Evolutionary conservation across 2,113 vertebrate genomes (phyloP).

Genomic region (Muntiacus reevesi): DNA sequence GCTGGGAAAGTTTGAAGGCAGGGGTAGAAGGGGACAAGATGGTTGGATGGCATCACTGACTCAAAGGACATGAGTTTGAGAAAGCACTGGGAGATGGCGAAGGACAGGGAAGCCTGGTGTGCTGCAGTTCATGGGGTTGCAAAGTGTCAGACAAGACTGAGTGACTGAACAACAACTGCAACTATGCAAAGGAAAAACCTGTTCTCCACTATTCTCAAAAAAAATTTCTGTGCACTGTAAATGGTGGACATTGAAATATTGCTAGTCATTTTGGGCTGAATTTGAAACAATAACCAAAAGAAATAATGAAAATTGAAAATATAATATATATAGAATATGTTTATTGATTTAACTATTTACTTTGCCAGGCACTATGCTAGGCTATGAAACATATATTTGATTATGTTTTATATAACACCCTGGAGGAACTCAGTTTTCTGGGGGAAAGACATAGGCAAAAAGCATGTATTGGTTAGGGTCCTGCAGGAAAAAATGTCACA

Average conservation of each 20-base stretch:
- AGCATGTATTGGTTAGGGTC: not conserved
- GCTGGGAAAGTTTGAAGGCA: not conserved
- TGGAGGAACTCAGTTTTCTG: not conserved
- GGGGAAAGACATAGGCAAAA: not conserved
- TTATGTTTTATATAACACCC: not conserved
- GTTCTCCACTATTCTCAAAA: slow-evolving; percentile 5
- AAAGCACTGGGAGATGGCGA: not conserved
- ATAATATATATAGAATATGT: not conserved
- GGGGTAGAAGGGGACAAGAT: not conserved
- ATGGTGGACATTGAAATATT: slow-evolving; percentile 33
- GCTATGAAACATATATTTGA: not conserved
- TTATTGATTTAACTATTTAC: not conserved
- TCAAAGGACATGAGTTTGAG: not conserved
- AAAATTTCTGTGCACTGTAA: slow-evolving; percentile 17
- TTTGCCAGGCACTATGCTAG: not conserved
- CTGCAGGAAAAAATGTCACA: not conserved
- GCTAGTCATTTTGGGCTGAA: slow-evolving; percentile 13
- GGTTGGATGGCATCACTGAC: not conserved
- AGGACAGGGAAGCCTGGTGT: rapidly evolving
- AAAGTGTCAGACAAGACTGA: not conserved
- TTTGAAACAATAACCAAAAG: not conserved
- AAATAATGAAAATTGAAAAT: not conserved
- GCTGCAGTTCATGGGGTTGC: not conserved
- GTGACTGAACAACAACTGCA: not conserved
- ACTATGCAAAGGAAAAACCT: not conserved